Base-by-base conservation (phyloP, 2,888 invertebrate genomes). In the Platycnemis pennipes region DNA sequence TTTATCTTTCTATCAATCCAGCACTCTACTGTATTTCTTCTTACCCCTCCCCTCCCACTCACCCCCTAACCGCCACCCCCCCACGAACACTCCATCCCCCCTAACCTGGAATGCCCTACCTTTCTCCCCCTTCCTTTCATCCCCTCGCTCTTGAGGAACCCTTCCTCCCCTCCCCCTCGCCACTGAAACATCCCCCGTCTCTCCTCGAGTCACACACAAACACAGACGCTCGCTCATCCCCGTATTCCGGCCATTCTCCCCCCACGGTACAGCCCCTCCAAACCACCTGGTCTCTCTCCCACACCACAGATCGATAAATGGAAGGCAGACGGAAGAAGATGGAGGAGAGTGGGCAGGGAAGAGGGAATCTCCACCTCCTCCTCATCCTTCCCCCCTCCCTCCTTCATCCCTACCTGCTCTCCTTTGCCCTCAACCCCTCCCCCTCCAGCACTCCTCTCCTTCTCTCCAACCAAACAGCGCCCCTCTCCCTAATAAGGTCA, bases 241-340 rank as follows among this genome's bases (percentile, higher is more conserved):
- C 94, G 69, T 94, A 94, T 88, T 95, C 95, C 37, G 94, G 37
- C 86, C 69, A 95, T 95, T 95, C 95, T 94, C 95, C 94, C 95
- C 96, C 96, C 96, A 95, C 96, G n/a, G n/a, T 96, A 96, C 96
- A 95, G 95, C 95, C 96, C 95, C 49, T 96, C 96, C 96, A 96
- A 96, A 96, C 95, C 96, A 95, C 95, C 95, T 96, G 95, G 95
- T 94, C 95, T 95, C 95, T 94, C 95, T 95, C 94, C 88, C 95
- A 95, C 37, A 94, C 31, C 91, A 42, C 56, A 91, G 91, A 91
- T 91, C 91, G 91, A 91, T 91, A 91, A 42, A 44, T 91, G 91
- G 91, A 91, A 91, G 56, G 91, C 91, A 63, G 91, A 91, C 91
- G 91, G 91, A 87, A 87, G 87, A 87, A 44, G 87, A 46, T 31